Percentiles rank a stretch among this genome's conserved stretches.
phyloP scores from a whole-genome alignment of 2,888 invertebrate genomes.

The Hirtodrosophila cameraria region DNA sequence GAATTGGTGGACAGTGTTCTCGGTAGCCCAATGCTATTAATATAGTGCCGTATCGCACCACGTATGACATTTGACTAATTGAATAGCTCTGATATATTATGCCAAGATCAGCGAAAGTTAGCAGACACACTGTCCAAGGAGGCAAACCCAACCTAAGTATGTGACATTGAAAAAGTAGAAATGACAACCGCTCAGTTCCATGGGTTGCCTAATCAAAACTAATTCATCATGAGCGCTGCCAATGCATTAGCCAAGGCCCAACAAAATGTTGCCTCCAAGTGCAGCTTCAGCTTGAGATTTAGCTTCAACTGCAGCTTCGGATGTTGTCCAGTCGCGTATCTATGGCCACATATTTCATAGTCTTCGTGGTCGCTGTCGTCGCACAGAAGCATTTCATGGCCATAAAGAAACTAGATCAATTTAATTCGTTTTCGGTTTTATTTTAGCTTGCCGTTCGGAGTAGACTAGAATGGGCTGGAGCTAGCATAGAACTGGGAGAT shows the following conservation, averaged over 20 bases:
- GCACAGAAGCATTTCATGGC: slow-evolving; percentile 75
- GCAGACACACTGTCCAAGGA: slow-evolving; percentile 6
- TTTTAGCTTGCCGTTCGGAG: slow-evolving; percentile 20
- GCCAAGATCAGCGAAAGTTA: slow-evolving; percentile 74
- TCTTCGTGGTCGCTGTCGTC: slow-evolving; percentile 47
- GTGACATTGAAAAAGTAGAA: slow-evolving; percentile 50
- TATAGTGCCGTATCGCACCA: slow-evolving; percentile 68
- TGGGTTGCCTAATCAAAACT: slow-evolving; percentile 68
- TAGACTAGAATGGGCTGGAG: background rate
- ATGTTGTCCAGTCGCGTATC: slow-evolving; percentile 55
- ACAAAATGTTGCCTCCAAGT: slow-evolving; percentile 14
- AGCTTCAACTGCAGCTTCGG: slow-evolving; percentile 12
- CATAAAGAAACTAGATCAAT: slow-evolving; percentile 79
- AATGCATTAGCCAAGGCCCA: slow-evolving; percentile 69
- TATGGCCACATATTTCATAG: slow-evolving; percentile 75
- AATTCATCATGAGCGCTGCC: slow-evolving; percentile 77
- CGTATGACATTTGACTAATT: slow-evolving; percentile 79
- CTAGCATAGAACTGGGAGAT: slow-evolving; percentile 16
- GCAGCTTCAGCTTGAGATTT: slow-evolving; percentile 6
- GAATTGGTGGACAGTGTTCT: slow-evolving; percentile 7
- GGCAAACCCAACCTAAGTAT: background rate
- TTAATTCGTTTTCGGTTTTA: slow-evolving; percentile 70
- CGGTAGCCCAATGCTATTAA: slow-evolving; percentile 65
- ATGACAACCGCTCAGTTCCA: slow-evolving; percentile 26
- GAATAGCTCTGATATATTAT: slow-evolving; percentile 74